Evolutionary conservation across 2,888 invertebrate species (phyloP).

Genomic region (Drosophila peninsularis): DNA sequence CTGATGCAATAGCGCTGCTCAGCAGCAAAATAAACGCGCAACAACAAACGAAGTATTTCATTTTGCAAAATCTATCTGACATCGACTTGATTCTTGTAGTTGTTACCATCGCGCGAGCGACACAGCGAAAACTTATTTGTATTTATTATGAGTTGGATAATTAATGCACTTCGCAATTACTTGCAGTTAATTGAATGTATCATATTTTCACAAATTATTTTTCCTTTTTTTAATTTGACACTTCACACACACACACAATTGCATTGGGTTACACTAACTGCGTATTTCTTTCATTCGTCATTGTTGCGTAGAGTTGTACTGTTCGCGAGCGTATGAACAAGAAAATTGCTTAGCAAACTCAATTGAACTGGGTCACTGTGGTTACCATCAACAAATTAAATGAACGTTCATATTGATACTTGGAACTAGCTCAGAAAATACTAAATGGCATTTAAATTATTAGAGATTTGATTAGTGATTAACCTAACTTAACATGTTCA

Average conservation of each 20-base stretch:
- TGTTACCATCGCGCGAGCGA: constrained; percentile 37
- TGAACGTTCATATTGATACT: constrained; percentile 7
- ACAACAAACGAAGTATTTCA: constrained; percentile 65
- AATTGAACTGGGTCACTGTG: constrained; percentile 20
- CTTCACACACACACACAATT: constrained; percentile 40
- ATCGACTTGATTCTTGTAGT: constrained; percentile 27
- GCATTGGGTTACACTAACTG: constrained; percentile 45
- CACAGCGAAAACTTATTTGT: constrained; percentile 16
- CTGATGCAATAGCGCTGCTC: constrained; percentile 72
- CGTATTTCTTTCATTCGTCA: constrained; percentile 60
- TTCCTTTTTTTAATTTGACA: constrained; percentile 25
- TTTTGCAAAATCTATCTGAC: constrained; percentile 60
- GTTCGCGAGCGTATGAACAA: constrained; percentile 29
- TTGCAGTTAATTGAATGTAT: constrained; percentile 36
- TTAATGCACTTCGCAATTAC: constrained; percentile 49
- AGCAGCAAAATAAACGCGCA: constrained; percentile 68
- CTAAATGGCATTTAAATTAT: too few relatives aligned
- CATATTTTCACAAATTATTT: constrained; percentile 45
- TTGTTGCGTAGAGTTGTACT: constrained; percentile 48
- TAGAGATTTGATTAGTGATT: neutral
- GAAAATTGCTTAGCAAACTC: constrained; percentile 1
- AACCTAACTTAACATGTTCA: neutral
- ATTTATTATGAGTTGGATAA: constrained; percentile 28
- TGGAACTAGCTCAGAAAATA: neutral
- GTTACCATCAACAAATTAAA: neutral